Evolutionary conservation across 1,140 invertebrate genomes (phyloP), one percentile per base, ranked within the genome.

Genomic region (Leptestheria dahalacensis): DNA sequence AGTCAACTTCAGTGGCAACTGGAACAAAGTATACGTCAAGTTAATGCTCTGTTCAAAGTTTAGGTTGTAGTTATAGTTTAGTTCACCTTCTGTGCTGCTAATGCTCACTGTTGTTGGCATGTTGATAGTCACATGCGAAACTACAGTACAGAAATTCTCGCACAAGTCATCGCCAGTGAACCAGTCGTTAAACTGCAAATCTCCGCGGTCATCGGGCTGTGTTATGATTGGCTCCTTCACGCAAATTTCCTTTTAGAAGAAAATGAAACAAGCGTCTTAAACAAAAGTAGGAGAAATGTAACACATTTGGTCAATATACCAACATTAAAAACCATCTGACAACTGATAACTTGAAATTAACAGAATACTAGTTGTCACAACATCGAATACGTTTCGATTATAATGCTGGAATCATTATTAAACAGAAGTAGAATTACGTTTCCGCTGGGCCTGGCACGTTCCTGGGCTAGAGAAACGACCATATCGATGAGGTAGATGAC

Each of bases 401-500:
- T n/a, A n/a, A n/a, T n/a, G n/a, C n/a, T n/a, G n/a, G n/a, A n/a
- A n/a, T n/a, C n/a, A n/a, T n/a, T n/a, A n/a, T n/a, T n/a, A n/a
- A n/a, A n/a, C n/a, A n/a, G n/a, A n/a, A n/a, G 3, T 51, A 57
- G 18, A 47, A 59, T n/a, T n/a, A 71, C 69, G 63, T 68, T 65
- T 57, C 61, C 65, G 29, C 59, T 56, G 11, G 26, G 57, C 55
- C 66, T 65, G 53, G 62, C 61, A 23, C 65, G 64, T 48, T 79
- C 75, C 60, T 77, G 61, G 29, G 64, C 80, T 58, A 81, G 79
- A 67, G 82, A 78, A 20, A 91, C 74, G 24, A 87, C 82, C 72
- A 92, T 80, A 71, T 92, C 88, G 25, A 96, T 73, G 48, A 97
- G 77, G 71, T 91, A 93, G 28, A 96, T 77, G 55, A 86, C 78